A percentile compares a stretch with the other conserved stretches of the same genome.
Conservation (phyloP, 2,113 vertebrate species). For the Apaloderma vittatum region DNA sequence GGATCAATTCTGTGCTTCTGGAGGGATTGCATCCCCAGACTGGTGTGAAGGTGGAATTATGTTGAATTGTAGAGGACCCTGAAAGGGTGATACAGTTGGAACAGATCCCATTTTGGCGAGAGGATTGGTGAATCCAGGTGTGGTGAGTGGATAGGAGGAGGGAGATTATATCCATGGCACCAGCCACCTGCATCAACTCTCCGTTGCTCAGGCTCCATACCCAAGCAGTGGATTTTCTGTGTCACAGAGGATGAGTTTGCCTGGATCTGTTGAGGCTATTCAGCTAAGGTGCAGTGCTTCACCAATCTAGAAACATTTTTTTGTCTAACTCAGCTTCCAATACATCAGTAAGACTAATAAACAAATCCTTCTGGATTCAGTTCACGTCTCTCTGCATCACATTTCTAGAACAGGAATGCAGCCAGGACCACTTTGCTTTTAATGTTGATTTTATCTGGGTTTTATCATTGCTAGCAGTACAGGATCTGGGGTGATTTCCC, state of each 20-base stretch:
- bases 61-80: background rate
- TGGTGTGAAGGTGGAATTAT: background rate
- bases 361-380: background rate
- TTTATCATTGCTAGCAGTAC: background rate
- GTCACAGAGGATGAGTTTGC: background rate
- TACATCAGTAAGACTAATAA: background rate
- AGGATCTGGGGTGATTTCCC: background rate
- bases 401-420: background rate
- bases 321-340: background rate
- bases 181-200: background rate
- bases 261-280: background rate
- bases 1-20: background rate
- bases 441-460: background rate
- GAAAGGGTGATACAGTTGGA: background rate
- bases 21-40: background rate
- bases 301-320: background rate
- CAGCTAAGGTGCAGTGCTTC: fast-evolving
- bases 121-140: background rate
- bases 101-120: background rate
- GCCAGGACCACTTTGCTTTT: background rate
- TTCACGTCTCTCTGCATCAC: background rate
- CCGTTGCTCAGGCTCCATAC: background rate
- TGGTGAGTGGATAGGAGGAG: background rate
- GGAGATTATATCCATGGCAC: background rate
- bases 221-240: background rate